A percentile compares a stretch with the other conserved stretches of the same genome.
phyloP scores from a whole-genome alignment of 2,113 vertebrate species.

The Notarius lentiginosus region DNA sequence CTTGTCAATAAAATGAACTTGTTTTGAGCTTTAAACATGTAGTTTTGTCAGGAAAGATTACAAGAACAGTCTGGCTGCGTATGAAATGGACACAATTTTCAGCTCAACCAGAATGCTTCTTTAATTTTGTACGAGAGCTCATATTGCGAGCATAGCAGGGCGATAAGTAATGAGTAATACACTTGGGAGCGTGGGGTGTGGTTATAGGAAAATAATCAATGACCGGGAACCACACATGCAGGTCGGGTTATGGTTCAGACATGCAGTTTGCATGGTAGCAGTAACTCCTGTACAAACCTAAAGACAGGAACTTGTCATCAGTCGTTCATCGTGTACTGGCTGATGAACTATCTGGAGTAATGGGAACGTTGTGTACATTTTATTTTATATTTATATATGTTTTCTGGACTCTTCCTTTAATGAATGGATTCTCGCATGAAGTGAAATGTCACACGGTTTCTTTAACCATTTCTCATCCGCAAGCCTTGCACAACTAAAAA shows the following conservation, averaged over 20 bases:
- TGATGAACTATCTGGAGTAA: not conserved
- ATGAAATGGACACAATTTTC: not conserved
- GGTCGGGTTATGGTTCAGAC: not conserved
- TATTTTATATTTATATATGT: not conserved
- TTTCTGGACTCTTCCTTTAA: not conserved
- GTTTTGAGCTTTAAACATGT: not conserved
- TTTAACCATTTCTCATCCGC: constrained; percentile 5
- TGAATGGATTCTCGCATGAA: constrained; percentile 5
- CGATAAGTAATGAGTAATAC: not conserved
- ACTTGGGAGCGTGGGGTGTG: not conserved
- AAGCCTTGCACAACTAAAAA: not conserved
- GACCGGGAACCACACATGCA: not conserved
- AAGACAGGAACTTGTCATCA: not conserved
- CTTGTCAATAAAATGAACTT: not conserved
- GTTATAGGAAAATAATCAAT: not conserved
- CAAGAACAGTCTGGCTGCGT: too few species aligned
- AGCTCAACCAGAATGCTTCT: not conserved
- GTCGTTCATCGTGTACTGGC: not conserved
- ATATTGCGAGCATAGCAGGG: not conserved
- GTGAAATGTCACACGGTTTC: not conserved
- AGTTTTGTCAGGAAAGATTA: not conserved
- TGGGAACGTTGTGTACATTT: not conserved
- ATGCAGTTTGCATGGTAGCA: not conserved
- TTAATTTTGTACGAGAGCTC: not conserved
- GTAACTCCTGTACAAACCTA: not conserved